phyloP scores from a whole-genome alignment of 1,140 invertebrate genomes.

The Macrotrachela quadricornifera region DNA sequence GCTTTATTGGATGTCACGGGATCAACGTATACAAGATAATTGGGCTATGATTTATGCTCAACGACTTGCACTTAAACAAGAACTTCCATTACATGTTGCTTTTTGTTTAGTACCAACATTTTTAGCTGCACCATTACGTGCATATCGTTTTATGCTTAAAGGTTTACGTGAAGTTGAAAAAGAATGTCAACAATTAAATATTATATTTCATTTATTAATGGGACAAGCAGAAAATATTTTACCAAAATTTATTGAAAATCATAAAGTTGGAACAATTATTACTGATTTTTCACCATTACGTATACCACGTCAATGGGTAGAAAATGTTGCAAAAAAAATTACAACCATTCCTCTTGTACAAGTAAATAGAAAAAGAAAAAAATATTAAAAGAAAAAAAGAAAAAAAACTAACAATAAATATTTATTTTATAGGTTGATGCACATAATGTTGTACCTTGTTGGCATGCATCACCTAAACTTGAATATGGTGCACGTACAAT shows the following conservation, averaged over 20 bases:
- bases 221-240: conserved; percentile 48
- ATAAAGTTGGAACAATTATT: conserved; percentile 54
- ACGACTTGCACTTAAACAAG: conserved; percentile 53
- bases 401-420: conserved; percentile 2
- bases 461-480: conserved; percentile 60
- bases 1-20: conserved; percentile 70
- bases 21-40: conserved; percentile 64
- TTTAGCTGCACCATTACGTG: conserved; percentile 56
- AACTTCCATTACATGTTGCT: conserved; percentile 57
- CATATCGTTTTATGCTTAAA: conserved; percentile 54
- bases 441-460: conserved; percentile 64
- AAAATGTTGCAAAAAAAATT: conserved; percentile 36
- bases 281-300: conserved; percentile 60
- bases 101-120: conserved; percentile 60
- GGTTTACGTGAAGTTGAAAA: conserved; percentile 27
- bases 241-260: conserved; percentile 44
- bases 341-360: conserved; percentile 45
- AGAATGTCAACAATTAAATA: conserved; percentile 49
- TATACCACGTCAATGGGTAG: conserved; percentile 45
- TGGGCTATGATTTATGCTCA: conserved; percentile 71
- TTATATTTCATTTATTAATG: conserved; percentile 53
- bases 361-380: conserved; percentile 47
- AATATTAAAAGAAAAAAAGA: too few relatives aligned
- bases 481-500: conserved; percentile 69
- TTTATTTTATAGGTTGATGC: conserved; percentile 45